Evolutionary conservation across 2,797 vertebrate genomes (phyloP), one percentile per base, ranked within the genome.

Genomic region (Myiothlypis chrysogaster): DNA sequence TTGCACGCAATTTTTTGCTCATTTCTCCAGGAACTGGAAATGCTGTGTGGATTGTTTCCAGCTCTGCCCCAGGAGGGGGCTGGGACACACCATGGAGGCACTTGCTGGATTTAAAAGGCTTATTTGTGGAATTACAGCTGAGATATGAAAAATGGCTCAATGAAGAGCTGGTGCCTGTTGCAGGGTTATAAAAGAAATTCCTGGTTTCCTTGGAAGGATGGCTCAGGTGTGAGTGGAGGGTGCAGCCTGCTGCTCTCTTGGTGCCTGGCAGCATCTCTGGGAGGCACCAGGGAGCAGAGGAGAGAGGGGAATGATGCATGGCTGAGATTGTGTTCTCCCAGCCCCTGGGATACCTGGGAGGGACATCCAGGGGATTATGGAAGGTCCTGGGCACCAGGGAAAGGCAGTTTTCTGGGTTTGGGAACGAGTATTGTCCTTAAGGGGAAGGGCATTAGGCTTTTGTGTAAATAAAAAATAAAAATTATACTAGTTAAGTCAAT

Each of bases 61-160:
- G 68, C n/a, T 7, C 70, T 91, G 68, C 86, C 14, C 57, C 12
- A 52, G 87, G 68, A 39, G 49, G 94, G 71, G 28, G 37, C 85
- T 35, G 41, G 83, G 55, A 44, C 61, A 79, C 32, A 32, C 53
- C 44, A 8, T 1, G 46, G 68, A 78, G 94, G 95, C 90, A 88
- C 63, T 25, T 61, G 86, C 46, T 1, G 3, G 78, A 87, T 95
- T 97, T 92, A 75, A 93, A 90, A 79, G 81, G 65, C 69, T 96
- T 97, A 81, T 96, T 96, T 97, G 87, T 95, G 86, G 95, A 96
- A 96, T 95, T 89, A 55, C 57, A 80, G 21, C 73, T 88, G 65
- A 68, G 88, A 64, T 80, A 81, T 24, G 56, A 93, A 76, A 82
- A 94, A 92, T 28, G 30, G 44, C 82, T 95, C 79, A 37, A 64